Evolutionary conservation across 2,888 invertebrate genomes (phyloP).

Genomic region (Lottia gigantea): DNA sequence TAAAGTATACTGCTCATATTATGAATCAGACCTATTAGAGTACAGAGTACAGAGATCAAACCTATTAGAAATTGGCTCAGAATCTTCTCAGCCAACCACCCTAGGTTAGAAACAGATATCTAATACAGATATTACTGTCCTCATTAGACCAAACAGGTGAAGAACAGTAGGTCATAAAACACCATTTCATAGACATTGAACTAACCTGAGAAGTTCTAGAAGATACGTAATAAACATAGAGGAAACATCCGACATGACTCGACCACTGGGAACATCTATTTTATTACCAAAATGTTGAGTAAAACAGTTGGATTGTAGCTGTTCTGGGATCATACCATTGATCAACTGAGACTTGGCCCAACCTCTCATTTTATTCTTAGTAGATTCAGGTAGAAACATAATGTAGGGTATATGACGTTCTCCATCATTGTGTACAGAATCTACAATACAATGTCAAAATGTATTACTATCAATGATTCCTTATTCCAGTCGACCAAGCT

Average conservation of each 20-base stretch:
- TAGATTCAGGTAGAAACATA: not conserved
- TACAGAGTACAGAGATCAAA: no score
- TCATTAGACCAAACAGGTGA: no score
- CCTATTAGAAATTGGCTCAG: no score
- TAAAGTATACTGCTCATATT: no score
- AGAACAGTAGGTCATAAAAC: no score
- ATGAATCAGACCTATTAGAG: no score
- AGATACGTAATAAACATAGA: constrained; percentile 1
- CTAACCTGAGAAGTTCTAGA: not conserved
- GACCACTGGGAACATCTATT: not conserved
- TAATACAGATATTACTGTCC: no score
- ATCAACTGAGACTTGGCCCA: constrained; percentile 3
- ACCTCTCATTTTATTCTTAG: not conserved
- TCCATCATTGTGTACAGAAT: constrained; percentile 9
- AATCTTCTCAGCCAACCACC: no score
- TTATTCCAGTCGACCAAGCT: no score
- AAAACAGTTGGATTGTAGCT: constrained; percentile 1
- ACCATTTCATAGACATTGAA: not conserved
- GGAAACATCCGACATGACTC: not conserved
- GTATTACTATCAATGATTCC: no score
- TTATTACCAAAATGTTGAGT: not conserved
- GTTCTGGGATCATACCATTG: constrained; percentile 4
- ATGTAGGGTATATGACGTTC: constrained; percentile 1
- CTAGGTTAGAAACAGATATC: no score
- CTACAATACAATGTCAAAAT: not conserved